Conservation (phyloP, 2,797 vertebrate genomes). For the Threskiornis aethiopicus region DNA sequence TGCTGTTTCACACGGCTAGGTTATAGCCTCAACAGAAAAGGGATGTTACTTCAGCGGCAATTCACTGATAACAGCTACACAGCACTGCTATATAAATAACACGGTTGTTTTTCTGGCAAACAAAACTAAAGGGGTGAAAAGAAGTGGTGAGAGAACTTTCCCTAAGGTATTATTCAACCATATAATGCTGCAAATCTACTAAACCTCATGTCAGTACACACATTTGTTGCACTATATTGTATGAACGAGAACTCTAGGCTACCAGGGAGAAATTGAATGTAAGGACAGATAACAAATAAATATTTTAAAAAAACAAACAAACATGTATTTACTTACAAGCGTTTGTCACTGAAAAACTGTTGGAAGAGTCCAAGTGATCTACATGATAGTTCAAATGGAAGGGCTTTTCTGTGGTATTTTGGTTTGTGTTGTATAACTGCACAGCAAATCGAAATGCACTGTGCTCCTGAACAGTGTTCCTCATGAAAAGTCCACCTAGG, state of each 20-base stretch:
- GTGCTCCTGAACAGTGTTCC: constrained; percentile 98
- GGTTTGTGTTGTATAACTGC: constrained; percentile 99
- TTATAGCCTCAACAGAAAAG: constrained; percentile 30
- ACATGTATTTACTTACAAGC: constrained; percentile 89
- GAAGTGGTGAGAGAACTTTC: constrained; percentile 49
- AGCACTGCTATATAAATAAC: background rate
- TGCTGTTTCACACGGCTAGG: background rate
- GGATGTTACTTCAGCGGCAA: background rate
- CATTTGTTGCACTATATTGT: constrained; percentile 5
- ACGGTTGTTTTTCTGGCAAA: background rate
- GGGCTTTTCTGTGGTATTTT: constrained; percentile 97
- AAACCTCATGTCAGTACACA: background rate
- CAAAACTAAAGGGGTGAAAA: background rate
- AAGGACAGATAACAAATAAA: background rate
- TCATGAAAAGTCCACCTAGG: constrained; percentile 97
- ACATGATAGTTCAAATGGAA: constrained; percentile 99
- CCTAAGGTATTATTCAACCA: constrained; percentile 9
- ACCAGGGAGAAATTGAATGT: background rate
- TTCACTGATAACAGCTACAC: constrained; percentile 2
- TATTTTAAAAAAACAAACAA: background rate
- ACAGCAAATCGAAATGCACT: constrained; percentile 98
- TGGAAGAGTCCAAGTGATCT: constrained; percentile 99
- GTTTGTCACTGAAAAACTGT: constrained; percentile 99
- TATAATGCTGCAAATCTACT: background rate
- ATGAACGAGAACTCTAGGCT: background rate